These are phyloP conservation scores for Apodemus sylvaticus DNA, from an alignment of 2,113 vertebrate species.

Conservation along the genomic window DNA sequence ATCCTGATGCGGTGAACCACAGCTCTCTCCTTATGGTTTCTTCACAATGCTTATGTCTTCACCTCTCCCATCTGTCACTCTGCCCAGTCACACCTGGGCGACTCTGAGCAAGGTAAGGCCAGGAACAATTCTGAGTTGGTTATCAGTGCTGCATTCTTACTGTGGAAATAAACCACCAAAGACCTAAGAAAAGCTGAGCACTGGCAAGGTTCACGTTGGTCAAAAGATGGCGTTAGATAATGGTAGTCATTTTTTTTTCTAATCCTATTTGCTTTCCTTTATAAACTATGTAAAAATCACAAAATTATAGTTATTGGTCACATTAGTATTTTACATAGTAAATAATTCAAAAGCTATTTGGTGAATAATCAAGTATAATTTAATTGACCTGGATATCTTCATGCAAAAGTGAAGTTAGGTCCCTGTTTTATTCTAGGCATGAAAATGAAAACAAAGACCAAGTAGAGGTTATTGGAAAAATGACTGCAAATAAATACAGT, in stretches of 20 bases:
- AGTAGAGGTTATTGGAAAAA: background rate
- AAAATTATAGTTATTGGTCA: conserved; percentile 12
- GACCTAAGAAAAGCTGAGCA: background rate
- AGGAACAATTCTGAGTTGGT: background rate
- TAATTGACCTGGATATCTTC: background rate
- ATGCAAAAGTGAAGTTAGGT: background rate
- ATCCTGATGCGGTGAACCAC: background rate
- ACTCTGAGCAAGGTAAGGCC: background rate
- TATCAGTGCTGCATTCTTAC: background rate
- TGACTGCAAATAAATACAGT: background rate
- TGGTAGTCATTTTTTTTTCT: background rate
- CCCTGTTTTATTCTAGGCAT: background rate
- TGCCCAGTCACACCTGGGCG: background rate
- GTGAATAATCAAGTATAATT: background rate
- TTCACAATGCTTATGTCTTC: background rate
- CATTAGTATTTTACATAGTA: background rate
- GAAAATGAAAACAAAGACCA: conserved; percentile 15
- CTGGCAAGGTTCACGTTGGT: background rate
- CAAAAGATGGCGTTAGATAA: background rate
- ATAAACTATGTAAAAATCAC: background rate
- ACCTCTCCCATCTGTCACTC: background rate
- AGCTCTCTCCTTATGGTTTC: background rate
- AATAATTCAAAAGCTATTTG: background rate
- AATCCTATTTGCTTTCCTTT: conserved; percentile 9
- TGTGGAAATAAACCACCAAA: background rate